Conservation (phyloP, 2,797 vertebrate genomes). For the Gymnocypris eckloni region DNA sequence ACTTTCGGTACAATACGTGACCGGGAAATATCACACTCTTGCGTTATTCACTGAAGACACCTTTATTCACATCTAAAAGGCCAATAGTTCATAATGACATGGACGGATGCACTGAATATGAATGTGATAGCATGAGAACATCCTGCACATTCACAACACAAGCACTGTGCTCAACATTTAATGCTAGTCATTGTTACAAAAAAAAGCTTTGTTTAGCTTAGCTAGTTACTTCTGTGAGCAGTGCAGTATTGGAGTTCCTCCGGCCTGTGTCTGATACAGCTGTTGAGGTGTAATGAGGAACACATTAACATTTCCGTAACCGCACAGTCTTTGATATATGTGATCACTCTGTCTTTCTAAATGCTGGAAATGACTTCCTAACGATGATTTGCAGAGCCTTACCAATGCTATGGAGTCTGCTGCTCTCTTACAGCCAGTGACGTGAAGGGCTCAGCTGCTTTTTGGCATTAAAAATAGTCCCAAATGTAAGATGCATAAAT, state of each 20-base stretch:
- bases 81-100: not conserved
- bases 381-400: not conserved
- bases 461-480: not conserved
- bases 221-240: not conserved
- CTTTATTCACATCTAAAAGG: not conserved
- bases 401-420: not conserved
- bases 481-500: not conserved
- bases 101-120: not conserved
- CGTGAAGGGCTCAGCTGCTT: not conserved
- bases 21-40: not conserved
- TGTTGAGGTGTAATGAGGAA: not conserved
- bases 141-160: not conserved
- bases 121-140: not conserved
- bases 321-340: not conserved
- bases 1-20: not conserved
- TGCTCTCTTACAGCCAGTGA: not conserved
- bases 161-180: not conserved
- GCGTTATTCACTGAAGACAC: not conserved
- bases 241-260: not conserved
- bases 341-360: not conserved
- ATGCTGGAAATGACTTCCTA: not conserved
- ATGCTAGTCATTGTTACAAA: not conserved
- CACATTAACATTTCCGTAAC: not conserved
- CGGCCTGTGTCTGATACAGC: not conserved
- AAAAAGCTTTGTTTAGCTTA: not conserved